Conservation (phyloP, 2,797 vertebrate species). For the Thripadectes ignobilis region DNA sequence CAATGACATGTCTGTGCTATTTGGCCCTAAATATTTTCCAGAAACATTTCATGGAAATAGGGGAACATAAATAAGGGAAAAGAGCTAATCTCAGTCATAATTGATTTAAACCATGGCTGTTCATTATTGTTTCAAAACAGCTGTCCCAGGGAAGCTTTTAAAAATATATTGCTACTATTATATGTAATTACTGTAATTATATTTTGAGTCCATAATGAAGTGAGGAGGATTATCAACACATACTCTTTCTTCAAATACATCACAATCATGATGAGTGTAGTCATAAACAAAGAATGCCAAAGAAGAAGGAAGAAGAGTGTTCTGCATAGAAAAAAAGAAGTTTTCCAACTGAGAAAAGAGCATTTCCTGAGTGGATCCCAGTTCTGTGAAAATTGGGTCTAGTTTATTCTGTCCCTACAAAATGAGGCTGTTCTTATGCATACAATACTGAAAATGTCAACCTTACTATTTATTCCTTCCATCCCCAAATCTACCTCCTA, state of each 20-base stretch:
- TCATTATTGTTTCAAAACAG: slow-evolving; percentile 19
- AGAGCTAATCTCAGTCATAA: neutral
- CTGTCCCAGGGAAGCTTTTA: neutral
- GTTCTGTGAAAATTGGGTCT: neutral
- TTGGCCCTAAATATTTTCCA: neutral
- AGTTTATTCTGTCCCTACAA: neutral
- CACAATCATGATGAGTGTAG: neutral
- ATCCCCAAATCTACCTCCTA: neutral
- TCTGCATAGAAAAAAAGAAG: neutral
- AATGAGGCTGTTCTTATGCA: neutral
- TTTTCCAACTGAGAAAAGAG: neutral
- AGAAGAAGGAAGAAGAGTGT: neutral
- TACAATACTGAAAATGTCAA: neutral
- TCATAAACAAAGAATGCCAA: neutral
- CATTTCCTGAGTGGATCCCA: neutral
- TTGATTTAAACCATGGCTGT: neutral
- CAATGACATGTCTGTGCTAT: neutral
- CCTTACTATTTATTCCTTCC: neutral
- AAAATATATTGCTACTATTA: slow-evolving; percentile 11
- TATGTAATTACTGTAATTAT: neutral
- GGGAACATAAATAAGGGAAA: neutral
- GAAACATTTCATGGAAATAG: neutral
- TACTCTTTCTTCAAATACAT: neutral
- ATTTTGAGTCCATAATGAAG: neutral
- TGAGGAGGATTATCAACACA: neutral